Evolutionary conservation across 2,113 vertebrate species (phyloP), one percentile per base, ranked within the genome.

Genomic region (Podarcis raffonei): DNA sequence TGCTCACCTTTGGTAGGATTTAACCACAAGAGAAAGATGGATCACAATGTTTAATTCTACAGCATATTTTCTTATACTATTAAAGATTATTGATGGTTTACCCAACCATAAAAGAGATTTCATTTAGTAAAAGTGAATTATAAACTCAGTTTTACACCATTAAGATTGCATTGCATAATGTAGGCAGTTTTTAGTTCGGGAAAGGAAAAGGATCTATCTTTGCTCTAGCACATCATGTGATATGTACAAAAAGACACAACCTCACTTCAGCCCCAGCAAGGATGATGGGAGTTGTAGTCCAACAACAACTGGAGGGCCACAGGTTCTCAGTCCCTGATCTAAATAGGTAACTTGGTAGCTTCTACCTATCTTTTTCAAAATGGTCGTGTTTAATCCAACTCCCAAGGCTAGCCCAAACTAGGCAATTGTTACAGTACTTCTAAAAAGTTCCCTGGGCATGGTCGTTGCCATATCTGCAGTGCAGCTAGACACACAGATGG

Each of bases 121-220:
- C 83, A 15, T 95, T 93, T 74, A 35, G 90, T 91, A 90, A 86
- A 69, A 78, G 66, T 42, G 75, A 81, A 75, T 37, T 37, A 15
- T 4, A 30, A 84, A n/a, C 23, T 88, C 48, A 53, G 9, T 53
- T 53, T 53, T 53, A 53, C 11, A 53, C 48, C 48, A 71, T 69
- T 84, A 53, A 8, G 5, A 0, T 75, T 75, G 35, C 74, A 37
- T 22, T 37, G 72, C 5, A 18, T 20, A 75, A 22, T 30, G 3
- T 39, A 37, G 74, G 6, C n/a, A 39, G 81, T 53, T 66, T 59
- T 23, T 88, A 79, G 86, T 32, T 81, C 65, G 6, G 6, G 0
- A 0, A 42, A 27, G 76, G 75, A 3, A 48, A 84, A 81, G 48
- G 85, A 39, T 0, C 0, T 30, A 18, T 39, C 37, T 42, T 89